These are phyloP conservation scores for Gymnothorax javanicus DNA, from an alignment of 2,797 vertebrate species.

Conservation along the genomic window DNA sequence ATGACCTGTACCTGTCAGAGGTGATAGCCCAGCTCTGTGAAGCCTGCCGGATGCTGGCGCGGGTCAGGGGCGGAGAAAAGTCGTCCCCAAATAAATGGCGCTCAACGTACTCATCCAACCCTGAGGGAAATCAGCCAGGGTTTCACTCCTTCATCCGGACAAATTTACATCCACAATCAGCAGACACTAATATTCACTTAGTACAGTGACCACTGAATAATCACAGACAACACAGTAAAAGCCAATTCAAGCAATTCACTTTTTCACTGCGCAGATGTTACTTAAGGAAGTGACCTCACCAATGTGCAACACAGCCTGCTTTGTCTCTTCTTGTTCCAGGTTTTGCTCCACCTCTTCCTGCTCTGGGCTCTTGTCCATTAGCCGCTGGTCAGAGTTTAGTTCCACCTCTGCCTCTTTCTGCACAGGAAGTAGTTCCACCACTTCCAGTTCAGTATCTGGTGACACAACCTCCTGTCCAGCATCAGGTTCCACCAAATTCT, in stretches of 20 bases:
- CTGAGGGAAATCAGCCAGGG: slow-evolving; percentile 60
- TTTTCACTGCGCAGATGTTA: not conserved
- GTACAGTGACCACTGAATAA: not conserved
- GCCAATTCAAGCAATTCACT: not conserved
- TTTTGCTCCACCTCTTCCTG: not conserved
- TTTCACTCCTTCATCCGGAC: not conserved
- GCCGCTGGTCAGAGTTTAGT: not conserved
- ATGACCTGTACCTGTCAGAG: slow-evolving; percentile 55
- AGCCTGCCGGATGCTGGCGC: slow-evolving; percentile 59
- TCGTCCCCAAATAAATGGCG: slow-evolving; percentile 60
- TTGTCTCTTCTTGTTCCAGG: not conserved
- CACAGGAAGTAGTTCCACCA: slow-evolving; percentile 19
- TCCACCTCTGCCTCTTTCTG: slow-evolving; percentile 21
- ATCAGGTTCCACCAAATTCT: slow-evolving; percentile 20
- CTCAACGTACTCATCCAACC: slow-evolving; percentile 73
- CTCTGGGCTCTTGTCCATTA: not conserved
- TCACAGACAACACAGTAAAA: no score
- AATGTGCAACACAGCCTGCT: not conserved
- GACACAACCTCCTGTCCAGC: slow-evolving; percentile 27
- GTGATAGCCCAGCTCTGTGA: slow-evolving; percentile 49
- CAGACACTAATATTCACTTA: not conserved
- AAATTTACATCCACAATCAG: not conserved
- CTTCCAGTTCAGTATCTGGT: slow-evolving; percentile 14
- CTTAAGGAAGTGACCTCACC: not conserved
- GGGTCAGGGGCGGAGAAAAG: slow-evolving; percentile 55